phyloP scores from a whole-genome alignment of 2,113 vertebrate species.

The Oceanites oceanicus region DNA sequence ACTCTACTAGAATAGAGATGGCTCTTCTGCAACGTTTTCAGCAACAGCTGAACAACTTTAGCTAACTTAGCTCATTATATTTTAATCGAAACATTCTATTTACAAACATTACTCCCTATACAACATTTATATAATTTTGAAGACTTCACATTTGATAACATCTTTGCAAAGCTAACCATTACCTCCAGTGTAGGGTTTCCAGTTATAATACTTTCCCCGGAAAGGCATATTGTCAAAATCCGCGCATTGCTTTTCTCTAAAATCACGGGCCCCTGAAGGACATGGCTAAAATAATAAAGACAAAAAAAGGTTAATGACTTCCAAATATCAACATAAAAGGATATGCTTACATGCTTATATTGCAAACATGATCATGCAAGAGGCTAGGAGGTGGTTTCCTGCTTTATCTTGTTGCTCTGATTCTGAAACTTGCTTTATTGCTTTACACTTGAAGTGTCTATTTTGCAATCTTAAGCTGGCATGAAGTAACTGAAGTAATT shows the following conservation, averaged over 20 bases:
- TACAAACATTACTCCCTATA: background rate
- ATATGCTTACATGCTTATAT: background rate
- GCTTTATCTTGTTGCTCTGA: background rate
- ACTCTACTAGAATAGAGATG: background rate
- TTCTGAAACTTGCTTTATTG: background rate
- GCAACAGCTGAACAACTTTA: background rate
- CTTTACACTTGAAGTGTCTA: slow-evolving; percentile 2
- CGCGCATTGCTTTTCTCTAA: slow-evolving; percentile 96
- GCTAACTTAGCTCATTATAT: background rate
- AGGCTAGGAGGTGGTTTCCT: background rate
- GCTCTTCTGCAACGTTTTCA: background rate
- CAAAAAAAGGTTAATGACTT: slow-evolving; percentile 25
- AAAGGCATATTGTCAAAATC: slow-evolving; percentile 98
- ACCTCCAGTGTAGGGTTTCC: slow-evolving; percentile 99
- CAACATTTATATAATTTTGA: background rate
- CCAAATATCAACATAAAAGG: slow-evolving; percentile 5
- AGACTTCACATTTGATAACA: background rate
- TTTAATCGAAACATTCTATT: background rate
- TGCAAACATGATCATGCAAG: background rate
- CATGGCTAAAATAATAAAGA: slow-evolving; percentile 80
- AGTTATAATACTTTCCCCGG: slow-evolving; percentile 98
- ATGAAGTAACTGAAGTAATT: slow-evolving; percentile 49
- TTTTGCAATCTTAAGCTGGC: background rate
- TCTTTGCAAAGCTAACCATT: slow-evolving; percentile 55
- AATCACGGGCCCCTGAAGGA: slow-evolving; percentile 87